Evolutionary conservation across 2,888 invertebrate species (phyloP), one percentile per base, ranked within the genome.

Genomic region (Serripes groenlandicus): DNA sequence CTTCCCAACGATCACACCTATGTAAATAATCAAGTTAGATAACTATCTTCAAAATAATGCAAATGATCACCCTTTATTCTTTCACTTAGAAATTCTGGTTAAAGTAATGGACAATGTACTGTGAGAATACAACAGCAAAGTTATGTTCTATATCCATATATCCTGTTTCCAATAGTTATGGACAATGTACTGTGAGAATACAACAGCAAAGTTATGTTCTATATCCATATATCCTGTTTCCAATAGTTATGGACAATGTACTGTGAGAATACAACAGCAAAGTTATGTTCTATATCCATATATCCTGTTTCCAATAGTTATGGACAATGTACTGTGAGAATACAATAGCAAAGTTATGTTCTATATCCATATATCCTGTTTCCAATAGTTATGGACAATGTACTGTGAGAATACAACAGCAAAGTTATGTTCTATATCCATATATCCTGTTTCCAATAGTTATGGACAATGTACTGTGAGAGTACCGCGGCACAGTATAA

Each of bases 391-490:
- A 42, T 42, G 42, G 42, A 42, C 42, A 18, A 42, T 42, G 42
- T 42, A 42, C 42, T 42, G 42, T 42, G 58, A 23, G 58, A 42
- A 18, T 42, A 42, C 42, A 42, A 18, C 42, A 42, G 42, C 58
- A 9, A 23, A 4, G 26, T n/a, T n/a, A n/a, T n/a, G n/a, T n/a
- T n/a, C n/a, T n/a, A n/a, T 42, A 42, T 42, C 7, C 7, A 42
- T 42, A 42, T 11, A 15, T 42, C 15, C 34, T 66, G 4, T 26
- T 26, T 69, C 11, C 60, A 69, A 18, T 91, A 97, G 96, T 96
- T 99, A 85, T 99, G 99, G 99, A 99, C 99, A 0, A 97, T 99
- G 90, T 99, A 99, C 95, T 96, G 99, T 94, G 99, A 99, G 95
- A 97, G 98, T 94, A 96, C 97, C 91, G 97, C 98, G 0, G 92